A percentile compares a stretch with the other conserved stretches of the same genome.
phyloP scores from a whole-genome alignment of 2,797 vertebrate species.

The Stomatorhinus walkeri region DNA sequence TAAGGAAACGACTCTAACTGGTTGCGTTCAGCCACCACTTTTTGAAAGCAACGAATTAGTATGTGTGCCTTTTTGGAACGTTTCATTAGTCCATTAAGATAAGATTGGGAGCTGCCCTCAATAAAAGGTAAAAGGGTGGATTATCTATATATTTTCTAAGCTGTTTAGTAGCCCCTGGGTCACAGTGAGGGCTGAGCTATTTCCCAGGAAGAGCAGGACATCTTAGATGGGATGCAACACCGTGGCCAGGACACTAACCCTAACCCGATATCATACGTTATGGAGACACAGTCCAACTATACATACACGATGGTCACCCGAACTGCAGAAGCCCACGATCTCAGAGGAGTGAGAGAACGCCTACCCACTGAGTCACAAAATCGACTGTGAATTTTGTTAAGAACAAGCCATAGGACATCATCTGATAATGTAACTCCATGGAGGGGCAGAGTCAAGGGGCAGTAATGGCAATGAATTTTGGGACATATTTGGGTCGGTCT shows the following conservation, averaged over 20 bases:
- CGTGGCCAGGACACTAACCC: neutral
- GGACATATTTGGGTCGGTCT: neutral
- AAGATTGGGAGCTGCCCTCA: neutral
- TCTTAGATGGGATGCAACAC: neutral
- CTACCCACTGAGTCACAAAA: neutral
- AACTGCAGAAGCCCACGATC: neutral
- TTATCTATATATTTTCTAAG: neutral
- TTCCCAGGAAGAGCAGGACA: neutral
- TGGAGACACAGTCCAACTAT: neutral
- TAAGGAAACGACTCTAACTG: neutral
- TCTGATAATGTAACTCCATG: neutral
- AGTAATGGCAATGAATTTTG: neutral
- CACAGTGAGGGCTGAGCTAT: neutral
- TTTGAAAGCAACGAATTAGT: neutral
- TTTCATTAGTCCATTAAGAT: neutral
- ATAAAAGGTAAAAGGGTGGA: neutral
- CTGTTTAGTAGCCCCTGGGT: neutral
- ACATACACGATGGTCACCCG: neutral
- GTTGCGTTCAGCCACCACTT: neutral
- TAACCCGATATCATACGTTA: neutral
- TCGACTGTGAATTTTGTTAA: neutral
- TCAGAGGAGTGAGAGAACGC: neutral
- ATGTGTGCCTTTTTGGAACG: neutral
- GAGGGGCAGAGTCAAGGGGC: neutral
- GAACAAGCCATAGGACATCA: neutral